Conservation (phyloP, 1,140 invertebrate genomes). For the Propsilocerus akamusi region DNA sequence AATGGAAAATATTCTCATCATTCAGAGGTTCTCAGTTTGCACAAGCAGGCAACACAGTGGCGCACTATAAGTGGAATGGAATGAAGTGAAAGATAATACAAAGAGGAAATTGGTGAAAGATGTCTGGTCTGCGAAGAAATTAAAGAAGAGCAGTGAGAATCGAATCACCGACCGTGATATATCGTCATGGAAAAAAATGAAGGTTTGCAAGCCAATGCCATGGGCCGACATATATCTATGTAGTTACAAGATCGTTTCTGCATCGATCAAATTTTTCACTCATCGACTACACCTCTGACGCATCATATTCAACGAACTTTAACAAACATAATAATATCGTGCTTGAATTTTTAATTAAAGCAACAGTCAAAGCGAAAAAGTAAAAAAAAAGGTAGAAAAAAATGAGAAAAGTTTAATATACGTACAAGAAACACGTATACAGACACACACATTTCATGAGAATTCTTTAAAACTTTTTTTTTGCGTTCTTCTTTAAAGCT, state of each 20-base stretch:
- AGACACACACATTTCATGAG: too few species aligned
- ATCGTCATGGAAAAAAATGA: too few species aligned
- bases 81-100: not conserved
- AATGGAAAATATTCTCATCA: conserved; percentile 2
- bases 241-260: not conserved
- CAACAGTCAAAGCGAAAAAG: not conserved
- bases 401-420: too few species aligned
- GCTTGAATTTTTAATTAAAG: conserved; percentile 4
- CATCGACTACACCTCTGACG: not conserved
- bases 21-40: not conserved
- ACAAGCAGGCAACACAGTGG: not conserved
- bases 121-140: not conserved
- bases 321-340: conserved; percentile 4
- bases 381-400: too few species aligned
- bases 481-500: too few species aligned
- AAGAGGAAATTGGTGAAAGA: not conserved
- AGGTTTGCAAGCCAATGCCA: too few species aligned
- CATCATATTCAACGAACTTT: not conserved
- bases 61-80: not conserved
- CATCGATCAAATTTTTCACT: not conserved
- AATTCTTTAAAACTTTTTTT: too few species aligned
- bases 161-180: too few species aligned
- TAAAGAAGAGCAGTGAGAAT: too few species aligned
- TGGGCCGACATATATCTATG: not conserved
- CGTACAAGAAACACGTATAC: too few species aligned